Percentiles rank a stretch among this genome's conserved stretches.
Evolutionary conservation across 2,113 vertebrate species (phyloP).

Genomic region (Psittacula cyanocephala): DNA sequence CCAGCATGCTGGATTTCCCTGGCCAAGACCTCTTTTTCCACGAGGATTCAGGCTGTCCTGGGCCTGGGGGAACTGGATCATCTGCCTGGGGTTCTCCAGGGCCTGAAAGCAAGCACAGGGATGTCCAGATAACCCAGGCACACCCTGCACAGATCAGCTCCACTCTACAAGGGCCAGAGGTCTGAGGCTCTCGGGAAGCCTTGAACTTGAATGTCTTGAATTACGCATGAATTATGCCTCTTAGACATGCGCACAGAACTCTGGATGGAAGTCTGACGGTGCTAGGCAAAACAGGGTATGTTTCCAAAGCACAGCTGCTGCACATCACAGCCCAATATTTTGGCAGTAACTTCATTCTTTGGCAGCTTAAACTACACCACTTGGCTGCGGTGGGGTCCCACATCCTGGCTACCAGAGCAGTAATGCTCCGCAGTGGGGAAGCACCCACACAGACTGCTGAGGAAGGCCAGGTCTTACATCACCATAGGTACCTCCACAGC

Average conservation of each 20-base stretch:
- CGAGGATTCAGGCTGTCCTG: not conserved
- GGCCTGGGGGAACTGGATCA: not conserved
- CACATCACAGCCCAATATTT: not conserved
- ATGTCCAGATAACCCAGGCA: not conserved
- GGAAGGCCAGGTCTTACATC: not conserved
- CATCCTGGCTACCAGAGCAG: not conserved
- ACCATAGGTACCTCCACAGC: not conserved
- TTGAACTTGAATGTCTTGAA: not conserved
- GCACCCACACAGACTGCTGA: rapidly evolving
- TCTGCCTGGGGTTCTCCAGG: not conserved
- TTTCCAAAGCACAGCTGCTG: constrained; percentile 29
- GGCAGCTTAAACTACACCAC: not conserved
- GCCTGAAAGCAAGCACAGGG: not conserved
- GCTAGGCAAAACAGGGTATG: not conserved
- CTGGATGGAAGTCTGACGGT: not conserved
- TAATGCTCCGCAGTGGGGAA: rapidly evolving
- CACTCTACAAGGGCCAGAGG: not conserved
- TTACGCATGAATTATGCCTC: rapidly evolving
- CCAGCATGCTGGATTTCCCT: not conserved
- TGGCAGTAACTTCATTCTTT: not conserved
- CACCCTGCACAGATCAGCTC: not conserved
- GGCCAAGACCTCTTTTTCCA: not conserved
- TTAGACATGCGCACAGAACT: not conserved
- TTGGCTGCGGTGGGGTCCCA: not conserved
- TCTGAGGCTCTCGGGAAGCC: not conserved